These are phyloP conservation scores for Poecilia gillii DNA, from an alignment of 2,797 vertebrate species.

Conservation along the genomic window DNA sequence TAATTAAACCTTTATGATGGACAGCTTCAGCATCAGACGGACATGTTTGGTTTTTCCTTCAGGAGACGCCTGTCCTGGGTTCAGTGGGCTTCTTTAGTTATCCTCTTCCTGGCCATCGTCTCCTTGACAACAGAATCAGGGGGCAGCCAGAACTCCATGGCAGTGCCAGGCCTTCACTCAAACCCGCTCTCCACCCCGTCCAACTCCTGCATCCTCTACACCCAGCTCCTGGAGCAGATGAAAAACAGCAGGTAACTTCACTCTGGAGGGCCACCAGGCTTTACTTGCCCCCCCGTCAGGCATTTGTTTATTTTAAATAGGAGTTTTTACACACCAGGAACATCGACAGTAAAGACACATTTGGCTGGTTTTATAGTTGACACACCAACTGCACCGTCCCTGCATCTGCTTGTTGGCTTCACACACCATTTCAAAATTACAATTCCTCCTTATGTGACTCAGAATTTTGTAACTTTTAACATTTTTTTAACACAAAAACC, in stretches of 20 bases:
- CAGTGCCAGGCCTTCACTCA: slow-evolving; percentile 83
- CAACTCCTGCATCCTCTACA: slow-evolving; percentile 88
- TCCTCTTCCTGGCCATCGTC: slow-evolving; percentile 94
- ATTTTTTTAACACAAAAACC: no score
- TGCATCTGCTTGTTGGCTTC: no score
- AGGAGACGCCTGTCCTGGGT: slow-evolving; percentile 93
- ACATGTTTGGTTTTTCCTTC: slow-evolving; percentile 17
- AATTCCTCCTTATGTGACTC: no score
- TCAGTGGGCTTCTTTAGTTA: slow-evolving; percentile 92
- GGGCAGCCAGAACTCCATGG: slow-evolving; percentile 75
- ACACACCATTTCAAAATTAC: no score
- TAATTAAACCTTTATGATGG: not conserved
- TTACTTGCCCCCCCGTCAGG: no score
- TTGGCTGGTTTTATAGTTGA: no score
- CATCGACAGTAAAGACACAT: no score
- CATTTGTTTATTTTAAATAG: no score
- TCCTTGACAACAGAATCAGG: slow-evolving; percentile 87
- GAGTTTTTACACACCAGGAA: no score
- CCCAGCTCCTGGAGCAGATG: slow-evolving; percentile 75
- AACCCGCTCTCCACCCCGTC: slow-evolving; percentile 83
- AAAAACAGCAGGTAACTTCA: slow-evolving; percentile 73
- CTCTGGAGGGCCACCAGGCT: no score
- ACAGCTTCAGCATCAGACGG: not conserved
- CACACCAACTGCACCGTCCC: no score
- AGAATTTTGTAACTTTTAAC: no score